Percentiles rank a stretch among this genome's conserved stretches.
These are phyloP conservation scores for Lophotis ruficrista DNA, from an alignment of 2,113 vertebrate genomes.

Conservation along the genomic window DNA sequence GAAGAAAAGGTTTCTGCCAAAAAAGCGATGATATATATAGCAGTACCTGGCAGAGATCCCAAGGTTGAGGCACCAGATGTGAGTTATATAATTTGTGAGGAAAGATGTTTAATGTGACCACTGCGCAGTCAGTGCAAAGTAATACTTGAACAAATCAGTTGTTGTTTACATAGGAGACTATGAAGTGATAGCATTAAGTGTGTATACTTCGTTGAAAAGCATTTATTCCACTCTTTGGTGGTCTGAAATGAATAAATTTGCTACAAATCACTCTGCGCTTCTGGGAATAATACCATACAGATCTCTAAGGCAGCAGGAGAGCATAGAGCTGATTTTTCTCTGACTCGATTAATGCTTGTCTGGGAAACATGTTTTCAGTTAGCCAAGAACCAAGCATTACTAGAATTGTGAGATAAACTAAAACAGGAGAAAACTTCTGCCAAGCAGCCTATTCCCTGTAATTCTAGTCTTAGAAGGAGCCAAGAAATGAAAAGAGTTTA, in stretches of 20 bases:
- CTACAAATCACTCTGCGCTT: background rate
- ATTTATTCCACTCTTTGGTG: conserved; percentile 29
- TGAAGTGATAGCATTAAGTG: background rate
- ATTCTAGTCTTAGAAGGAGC: background rate
- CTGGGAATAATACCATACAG: background rate
- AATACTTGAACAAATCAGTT: background rate
- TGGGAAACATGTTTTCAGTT: background rate
- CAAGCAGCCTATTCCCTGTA: conserved; percentile 17
- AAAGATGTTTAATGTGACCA: conserved; percentile 7
- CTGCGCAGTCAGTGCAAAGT: background rate
- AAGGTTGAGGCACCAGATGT: conserved; percentile 50
- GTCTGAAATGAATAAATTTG: conserved; percentile 15
- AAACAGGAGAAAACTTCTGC: background rate
- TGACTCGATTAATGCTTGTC: background rate
- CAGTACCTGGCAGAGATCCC: conserved; percentile 32
- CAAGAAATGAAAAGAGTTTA: background rate
- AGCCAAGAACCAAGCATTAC: background rate
- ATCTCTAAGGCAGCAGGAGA: background rate
- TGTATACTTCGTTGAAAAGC: background rate
- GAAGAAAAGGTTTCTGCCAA: conserved; percentile 43
- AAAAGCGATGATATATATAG: conserved; percentile 49
- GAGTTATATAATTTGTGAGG: background rate
- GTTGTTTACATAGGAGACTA: background rate
- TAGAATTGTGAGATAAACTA: background rate
- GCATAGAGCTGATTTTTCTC: background rate